These are phyloP conservation scores for Eugnorisma glareosa DNA, from an alignment of 2,888 invertebrate species.

Conservation along the genomic window DNA sequence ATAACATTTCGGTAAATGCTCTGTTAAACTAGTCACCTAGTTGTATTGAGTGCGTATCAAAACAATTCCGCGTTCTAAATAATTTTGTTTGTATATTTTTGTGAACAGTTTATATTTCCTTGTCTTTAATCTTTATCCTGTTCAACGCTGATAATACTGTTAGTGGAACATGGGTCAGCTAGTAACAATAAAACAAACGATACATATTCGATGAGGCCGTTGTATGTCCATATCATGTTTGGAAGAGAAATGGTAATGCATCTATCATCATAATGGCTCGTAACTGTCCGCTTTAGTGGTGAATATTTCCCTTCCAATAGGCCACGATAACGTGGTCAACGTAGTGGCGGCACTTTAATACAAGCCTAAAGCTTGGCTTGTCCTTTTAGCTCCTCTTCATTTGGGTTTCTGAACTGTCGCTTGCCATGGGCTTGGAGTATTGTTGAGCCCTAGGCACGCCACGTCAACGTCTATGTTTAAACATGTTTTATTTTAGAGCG, in stretches of 20 bases:
- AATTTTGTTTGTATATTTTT: slow-evolving; percentile 38
- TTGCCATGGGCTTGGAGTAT: neutral
- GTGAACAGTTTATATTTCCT: slow-evolving; percentile 35
- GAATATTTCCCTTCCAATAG: slow-evolving; percentile 49
- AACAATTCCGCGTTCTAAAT: slow-evolving; percentile 60
- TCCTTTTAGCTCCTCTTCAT: neutral
- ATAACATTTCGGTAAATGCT: slow-evolving; percentile 47
- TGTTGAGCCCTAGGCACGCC: too few species aligned
- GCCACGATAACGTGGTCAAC: slow-evolving; percentile 21
- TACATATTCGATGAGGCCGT: slow-evolving; percentile 47
- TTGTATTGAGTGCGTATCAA: slow-evolving; percentile 53
- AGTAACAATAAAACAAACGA: slow-evolving; percentile 29
- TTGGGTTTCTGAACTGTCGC: neutral
- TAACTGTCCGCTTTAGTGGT: slow-evolving; percentile 46
- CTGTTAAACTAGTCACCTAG: slow-evolving; percentile 46
- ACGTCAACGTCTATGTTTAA: neutral
- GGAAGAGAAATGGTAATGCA: slow-evolving; percentile 42
- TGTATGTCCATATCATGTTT: slow-evolving; percentile 42
- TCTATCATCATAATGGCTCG: slow-evolving; percentile 51
- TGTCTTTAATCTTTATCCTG: slow-evolving; percentile 15
- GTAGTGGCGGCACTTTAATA: neutral
- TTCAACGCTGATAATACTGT: slow-evolving; percentile 27
- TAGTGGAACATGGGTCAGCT: slow-evolving; percentile 29
- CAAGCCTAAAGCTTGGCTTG: neutral
- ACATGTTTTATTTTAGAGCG: neutral